Evolutionary conservation across 2,797 vertebrate genomes (phyloP), one percentile per base, ranked within the genome.

Genomic region (Geotrypetes seraphini): DNA sequence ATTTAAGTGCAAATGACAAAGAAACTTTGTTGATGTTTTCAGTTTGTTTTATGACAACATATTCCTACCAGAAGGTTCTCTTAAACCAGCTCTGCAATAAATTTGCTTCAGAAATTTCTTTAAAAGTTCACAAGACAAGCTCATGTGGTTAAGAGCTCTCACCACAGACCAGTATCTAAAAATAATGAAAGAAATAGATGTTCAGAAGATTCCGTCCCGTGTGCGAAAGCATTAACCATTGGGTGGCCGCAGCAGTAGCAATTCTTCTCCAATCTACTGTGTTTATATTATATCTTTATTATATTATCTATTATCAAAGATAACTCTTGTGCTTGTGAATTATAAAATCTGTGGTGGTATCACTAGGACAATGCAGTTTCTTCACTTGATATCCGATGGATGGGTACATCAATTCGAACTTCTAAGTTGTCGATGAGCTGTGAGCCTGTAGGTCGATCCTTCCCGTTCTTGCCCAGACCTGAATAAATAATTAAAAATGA

Each of bases 391-490:
- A 10, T 27, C 28, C 9, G 63, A n/a, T 24, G 12, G 0, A 43
- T 33, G 3, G 19, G 23, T 9, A 47, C 0, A 1, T 56, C 54
- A 28, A 25, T 1, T 7, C 0, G 25, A 7, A 30, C 7, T 4
- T 47, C 39, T 6, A 41, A 4, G 4, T 10, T 21, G 14, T 39
- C 36, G 41, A 33, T 20, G 2, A 4, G 39, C 12, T 20, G 18
- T 1, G 1, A 2, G 10, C 25, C 5, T 19, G 13, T 10, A 0
- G 78, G 65, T 44, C 68, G 66, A 8, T 78, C 78, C 34, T 51
- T 57, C 2, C 8, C 35, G 0, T 61, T 73, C 14, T 16, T 22
- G 13, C 58, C 46, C 22, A 67, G 53, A 30, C 33, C 80, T 85
- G 56, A 4, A 25, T 35, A 35, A 18, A 12, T n/a, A n/a, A n/a